Evolutionary conservation across 2,113 vertebrate genomes (phyloP).

Genomic region (Callithrix jacchus): DNA sequence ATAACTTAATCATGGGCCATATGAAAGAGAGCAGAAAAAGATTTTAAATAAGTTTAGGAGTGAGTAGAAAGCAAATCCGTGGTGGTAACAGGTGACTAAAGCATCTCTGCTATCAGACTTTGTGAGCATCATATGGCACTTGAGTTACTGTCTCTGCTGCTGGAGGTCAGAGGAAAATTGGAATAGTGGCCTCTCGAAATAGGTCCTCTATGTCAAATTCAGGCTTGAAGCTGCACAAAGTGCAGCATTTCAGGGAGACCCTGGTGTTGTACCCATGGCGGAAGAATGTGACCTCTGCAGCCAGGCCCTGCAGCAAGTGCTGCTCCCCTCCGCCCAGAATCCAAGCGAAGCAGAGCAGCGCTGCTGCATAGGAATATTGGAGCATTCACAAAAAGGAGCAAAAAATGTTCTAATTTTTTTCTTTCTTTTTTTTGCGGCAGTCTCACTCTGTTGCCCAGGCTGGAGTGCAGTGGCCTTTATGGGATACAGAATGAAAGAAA

Average conservation of each 20-base stretch:
- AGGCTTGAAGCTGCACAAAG: neutral
- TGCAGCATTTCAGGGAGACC: neutral
- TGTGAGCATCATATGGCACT: neutral
- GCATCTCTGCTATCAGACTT: neutral
- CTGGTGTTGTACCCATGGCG: neutral
- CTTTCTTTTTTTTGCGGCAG: too few species aligned
- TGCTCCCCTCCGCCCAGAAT: neutral
- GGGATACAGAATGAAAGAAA: neutral
- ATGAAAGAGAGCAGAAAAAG: conserved; percentile 65
- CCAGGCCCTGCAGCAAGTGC: rapidly evolving
- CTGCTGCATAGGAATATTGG: neutral
- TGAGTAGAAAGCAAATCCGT: conserved; percentile 11
- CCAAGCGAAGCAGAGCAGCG: rapidly evolving
- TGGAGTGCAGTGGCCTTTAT: too few species aligned
- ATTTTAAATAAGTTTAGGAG: conserved; percentile 69
- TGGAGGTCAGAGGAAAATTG: neutral
- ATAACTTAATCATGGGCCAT: conserved; percentile 69
- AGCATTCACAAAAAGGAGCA: too few species aligned
- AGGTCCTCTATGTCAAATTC: neutral
- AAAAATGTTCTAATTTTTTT: too few species aligned
- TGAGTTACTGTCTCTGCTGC: neutral
- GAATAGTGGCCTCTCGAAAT: neutral
- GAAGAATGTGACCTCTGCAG: neutral
- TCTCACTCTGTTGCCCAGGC: too few species aligned
- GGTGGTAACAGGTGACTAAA: conserved; percentile 20